A percentile compares a stretch with the other conserved stretches of the same genome.
Evolutionary conservation across 2,113 vertebrate genomes (phyloP).

Genomic region (Phyllostomus hastatus): DNA sequence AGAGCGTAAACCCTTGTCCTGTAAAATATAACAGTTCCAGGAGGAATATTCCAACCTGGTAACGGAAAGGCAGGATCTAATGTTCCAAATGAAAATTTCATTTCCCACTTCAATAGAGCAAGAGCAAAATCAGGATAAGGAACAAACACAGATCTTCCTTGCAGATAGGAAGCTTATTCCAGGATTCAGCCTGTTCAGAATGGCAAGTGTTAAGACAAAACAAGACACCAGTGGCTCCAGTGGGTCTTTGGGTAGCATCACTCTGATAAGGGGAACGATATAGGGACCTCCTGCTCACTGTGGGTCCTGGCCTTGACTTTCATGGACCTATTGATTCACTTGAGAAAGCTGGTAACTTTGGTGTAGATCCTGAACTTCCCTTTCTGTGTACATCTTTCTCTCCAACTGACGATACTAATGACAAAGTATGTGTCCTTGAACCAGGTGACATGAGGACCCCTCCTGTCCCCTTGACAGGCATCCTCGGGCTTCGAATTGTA

Average conservation of each 20-base stretch:
- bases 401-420: conserved; percentile 96
- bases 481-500: conserved; percentile 85
- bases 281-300: rapidly evolving
- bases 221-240: background rate
- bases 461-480: conserved; percentile 95
- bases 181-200: background rate
- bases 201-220: background rate
- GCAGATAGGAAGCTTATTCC: background rate
- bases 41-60: background rate
- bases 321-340: conserved; percentile 84
- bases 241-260: rapidly evolving
- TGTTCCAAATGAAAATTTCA: background rate
- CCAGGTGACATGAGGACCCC: conserved; percentile 92
- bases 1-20: no score
- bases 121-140: background rate
- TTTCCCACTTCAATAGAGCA: background rate
- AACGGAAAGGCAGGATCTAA: background rate
- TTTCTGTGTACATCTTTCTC: conserved; percentile 91
- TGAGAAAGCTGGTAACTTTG: conserved; percentile 88
- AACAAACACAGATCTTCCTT: no score
- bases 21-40: background rate
- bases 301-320: background rate
- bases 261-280: background rate
- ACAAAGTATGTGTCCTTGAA: conserved; percentile 88
- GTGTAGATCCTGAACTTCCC: conserved; percentile 95